Evolutionary conservation across 2,797 vertebrate species (phyloP), one percentile per base, ranked within the genome.

Genomic region (Rhynchonycteris naso): DNA sequence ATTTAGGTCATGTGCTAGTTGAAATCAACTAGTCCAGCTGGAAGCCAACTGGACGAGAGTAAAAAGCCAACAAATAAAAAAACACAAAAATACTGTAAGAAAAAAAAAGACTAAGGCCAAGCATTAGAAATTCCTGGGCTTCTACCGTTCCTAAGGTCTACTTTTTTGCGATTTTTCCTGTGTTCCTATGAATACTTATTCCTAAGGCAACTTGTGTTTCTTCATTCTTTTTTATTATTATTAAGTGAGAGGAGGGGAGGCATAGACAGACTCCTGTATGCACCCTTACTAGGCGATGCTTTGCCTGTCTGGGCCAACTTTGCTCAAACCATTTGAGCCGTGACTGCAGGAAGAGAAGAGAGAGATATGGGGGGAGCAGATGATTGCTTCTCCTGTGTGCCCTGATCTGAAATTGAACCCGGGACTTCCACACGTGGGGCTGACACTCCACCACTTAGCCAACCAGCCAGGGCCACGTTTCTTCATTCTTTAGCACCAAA

Each of bases 401-500:
- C 43, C 43, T 43, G 43, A 43, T 7, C 8, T 5, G 43, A 43
- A 43, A 43, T 43, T 43, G 43, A 43, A 43, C 43, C 43, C 43
- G 43, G 43, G 43, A 43, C 43, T 43, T 43, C 43, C 43, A 43
- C 43, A 43, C 8, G 43, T 43, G 43, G 43, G 43, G 43, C 43
- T 43, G 43, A 43, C 43, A 43, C 43, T 43, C 43, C 43, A 43
- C 43, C 43, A 43, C 43, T 43, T 5, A 43, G 43, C 43, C 3
- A 43, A 43, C 43, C 43, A 43, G 43, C 43, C 43, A 43, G 43
- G 43, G 43, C 43, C 43, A 43, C 43, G 38, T 35, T 78, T 76
- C 43, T 71, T 75, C 71, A 90, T 69, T 93, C 38, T 82, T 91
- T 75, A 91, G 47, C 71, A 90, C 2, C 63, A 89, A 81, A 95